phyloP scores from a whole-genome alignment of 2,888 invertebrate species.

The Pardosa pseudoannulata region DNA sequence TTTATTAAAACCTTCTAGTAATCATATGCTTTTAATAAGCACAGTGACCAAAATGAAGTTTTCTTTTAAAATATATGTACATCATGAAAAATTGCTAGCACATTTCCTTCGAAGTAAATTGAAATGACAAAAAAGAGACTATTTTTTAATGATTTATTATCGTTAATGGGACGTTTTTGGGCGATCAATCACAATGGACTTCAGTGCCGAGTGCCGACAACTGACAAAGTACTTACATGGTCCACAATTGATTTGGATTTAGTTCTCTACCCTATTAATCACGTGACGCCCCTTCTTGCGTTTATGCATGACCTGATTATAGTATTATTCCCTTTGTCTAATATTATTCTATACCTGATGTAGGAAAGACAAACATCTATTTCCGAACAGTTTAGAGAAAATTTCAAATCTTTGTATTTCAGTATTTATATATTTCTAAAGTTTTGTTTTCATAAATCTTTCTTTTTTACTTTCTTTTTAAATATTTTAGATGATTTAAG shows the following conservation, averaged over 20 bases:
- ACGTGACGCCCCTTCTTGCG: constrained; percentile 15
- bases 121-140: not conserved
- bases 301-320: constrained; percentile 11
- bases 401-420: too few species aligned
- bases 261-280: constrained; percentile 61
- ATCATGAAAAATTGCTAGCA: not conserved
- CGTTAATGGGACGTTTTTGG: constrained; percentile 30
- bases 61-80: not conserved
- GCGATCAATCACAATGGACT: constrained; percentile 58
- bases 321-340: not conserved
- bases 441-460: too few species aligned
- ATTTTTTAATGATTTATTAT: constrained; percentile 58
- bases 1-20: too few species aligned
- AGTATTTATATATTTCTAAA: too few species aligned
- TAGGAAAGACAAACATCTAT: not conserved
- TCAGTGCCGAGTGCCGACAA: constrained; percentile 56
- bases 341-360: not conserved
- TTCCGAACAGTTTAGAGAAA: not conserved
- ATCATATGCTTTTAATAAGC: too few species aligned
- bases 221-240: constrained; percentile 52
- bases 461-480: too few species aligned
- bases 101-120: not conserved
- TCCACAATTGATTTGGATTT: constrained; percentile 56
- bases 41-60: too few species aligned
- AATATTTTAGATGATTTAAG: too few species aligned